Conservation (phyloP, 2,888 invertebrate species). For the Chromoteleia sp. region DNA sequence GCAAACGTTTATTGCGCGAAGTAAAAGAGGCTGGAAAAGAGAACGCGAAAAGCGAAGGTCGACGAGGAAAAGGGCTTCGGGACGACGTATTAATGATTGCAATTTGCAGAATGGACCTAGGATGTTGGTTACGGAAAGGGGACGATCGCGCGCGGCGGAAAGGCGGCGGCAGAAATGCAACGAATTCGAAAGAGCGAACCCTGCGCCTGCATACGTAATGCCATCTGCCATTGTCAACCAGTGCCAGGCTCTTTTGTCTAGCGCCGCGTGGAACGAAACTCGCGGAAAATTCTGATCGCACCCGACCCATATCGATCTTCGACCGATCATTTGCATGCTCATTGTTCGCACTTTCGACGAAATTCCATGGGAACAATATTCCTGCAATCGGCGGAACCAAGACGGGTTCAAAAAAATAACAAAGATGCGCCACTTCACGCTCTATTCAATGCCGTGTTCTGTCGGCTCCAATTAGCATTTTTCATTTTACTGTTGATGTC, state of each 20-base stretch:
- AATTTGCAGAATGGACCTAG: constrained; percentile 77
- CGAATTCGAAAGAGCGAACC: constrained; percentile 83
- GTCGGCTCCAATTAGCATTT: constrained; percentile 43
- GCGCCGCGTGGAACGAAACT: constrained; percentile 75
- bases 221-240: constrained; percentile 81
- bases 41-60: constrained; percentile 1
- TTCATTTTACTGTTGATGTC: constrained; percentile 31
- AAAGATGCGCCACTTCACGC: constrained; percentile 60
- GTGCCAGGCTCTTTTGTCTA: constrained; percentile 80
- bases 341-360: constrained; percentile 83
- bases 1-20: constrained; percentile 34
- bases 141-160: constrained; percentile 71
- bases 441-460: constrained; percentile 35
- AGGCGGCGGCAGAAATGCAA: constrained; percentile 80
- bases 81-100: constrained; percentile 77
- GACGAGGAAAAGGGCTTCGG: constrained; percentile 48
- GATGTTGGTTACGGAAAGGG: constrained; percentile 59
- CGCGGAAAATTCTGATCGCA: constrained; percentile 84
- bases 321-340: constrained; percentile 85
- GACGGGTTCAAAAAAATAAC: constrained; percentile 61
- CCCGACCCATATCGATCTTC: constrained; percentile 83
- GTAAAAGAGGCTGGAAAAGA: constrained; percentile 29
- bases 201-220: constrained; percentile 84
- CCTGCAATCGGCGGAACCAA: constrained; percentile 66
- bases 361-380: constrained; percentile 78